Base-by-base conservation (phyloP, 1,140 invertebrate genomes). In the Thrips palmi region DNA sequence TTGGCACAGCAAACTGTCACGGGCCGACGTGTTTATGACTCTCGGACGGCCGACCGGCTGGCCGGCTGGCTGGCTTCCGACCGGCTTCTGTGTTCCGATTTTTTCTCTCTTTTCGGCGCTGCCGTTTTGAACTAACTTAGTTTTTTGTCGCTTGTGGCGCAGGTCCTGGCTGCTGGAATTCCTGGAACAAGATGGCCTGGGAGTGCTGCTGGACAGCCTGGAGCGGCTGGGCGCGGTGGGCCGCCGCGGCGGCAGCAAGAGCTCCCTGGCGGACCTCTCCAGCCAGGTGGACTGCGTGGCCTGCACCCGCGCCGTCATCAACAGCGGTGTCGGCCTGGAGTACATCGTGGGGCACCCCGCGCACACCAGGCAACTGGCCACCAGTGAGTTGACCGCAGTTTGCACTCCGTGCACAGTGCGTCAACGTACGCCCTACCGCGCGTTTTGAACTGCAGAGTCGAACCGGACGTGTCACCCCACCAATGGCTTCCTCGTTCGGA, bases 121-220 rank as follows among this genome's bases (percentile, higher is more conserved):
- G n/a, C n/a, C n/a, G n/a, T n/a, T n/a, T n/a, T n/a, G n/a, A n/a
- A n/a, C n/a, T n/a, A n/a, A n/a, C n/a, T n/a, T n/a, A n/a, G n/a
- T n/a, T n/a, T n/a, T n/a, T n/a, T 12, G 15, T 42, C 25, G 33
- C 11, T 24, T 44, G 14, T 20, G 11, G 32, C 27, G 7, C 27
- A 49, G 52, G 39, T 50, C 52, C 29, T 67, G 64, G 64, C 52
- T 65, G 48, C 40, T 58, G 32, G 62, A 63, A 22, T 68, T 68
- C 40, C 42, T 68, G 33, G 54, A 58, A 27, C 45, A 48, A 20
- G 56, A 59, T 27, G 64, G 64, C 0, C 48, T 64, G 21, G 54
- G 57, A n/a, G 50, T 56, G 1, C 44, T 68, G 22, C 50, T 68
- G 42, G 60, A 60, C 37, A 52, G 52, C 15, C 49, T 68, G 38